These are phyloP conservation scores for Trachymyrmex cornetzi DNA, from an alignment of 1,140 invertebrate genomes.

Conservation along the genomic window DNA sequence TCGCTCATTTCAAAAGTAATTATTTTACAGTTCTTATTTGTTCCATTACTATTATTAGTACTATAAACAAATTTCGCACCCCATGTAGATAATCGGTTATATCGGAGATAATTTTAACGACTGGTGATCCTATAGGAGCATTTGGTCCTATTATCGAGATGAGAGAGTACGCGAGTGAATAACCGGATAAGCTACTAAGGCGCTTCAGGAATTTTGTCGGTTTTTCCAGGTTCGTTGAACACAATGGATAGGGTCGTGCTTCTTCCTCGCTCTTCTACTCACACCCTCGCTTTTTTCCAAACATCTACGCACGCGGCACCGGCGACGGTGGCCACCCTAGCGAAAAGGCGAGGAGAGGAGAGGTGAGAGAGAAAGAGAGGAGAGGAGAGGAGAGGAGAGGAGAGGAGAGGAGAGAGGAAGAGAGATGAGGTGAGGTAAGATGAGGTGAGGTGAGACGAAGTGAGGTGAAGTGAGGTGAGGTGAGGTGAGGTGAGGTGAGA, in stretches of 20 bases:
- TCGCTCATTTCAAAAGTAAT: neutral
- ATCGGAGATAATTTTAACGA: neutral
- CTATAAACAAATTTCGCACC: neutral
- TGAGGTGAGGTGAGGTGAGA: neutral
- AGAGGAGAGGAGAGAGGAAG: neutral
- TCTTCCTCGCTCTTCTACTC: slow-evolving; percentile 6
- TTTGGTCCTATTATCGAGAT: neutral
- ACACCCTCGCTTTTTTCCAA: slow-evolving; percentile 26
- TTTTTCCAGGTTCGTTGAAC: slow-evolving; percentile 54
- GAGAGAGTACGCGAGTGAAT: neutral
- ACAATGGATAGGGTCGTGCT: slow-evolving; percentile 15
- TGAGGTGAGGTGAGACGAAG: slow-evolving; percentile 43
- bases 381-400: neutral
- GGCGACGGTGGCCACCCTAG: slow-evolving; percentile 20
- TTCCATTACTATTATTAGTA: neutral
- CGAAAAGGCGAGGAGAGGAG: neutral
- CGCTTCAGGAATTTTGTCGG: slow-evolving; percentile 43
- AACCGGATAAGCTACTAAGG: slow-evolving; percentile 14
- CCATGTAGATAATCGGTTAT: neutral
- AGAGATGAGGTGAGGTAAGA: neutral
- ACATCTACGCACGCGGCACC: slow-evolving; percentile 66
- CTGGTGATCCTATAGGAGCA: neutral
- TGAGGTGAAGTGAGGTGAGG: neutral
- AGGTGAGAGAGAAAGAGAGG: neutral
- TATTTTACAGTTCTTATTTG: neutral